Evolutionary conservation across 1,140 invertebrate species (phyloP).

Genomic region (Papilio xuthus): DNA sequence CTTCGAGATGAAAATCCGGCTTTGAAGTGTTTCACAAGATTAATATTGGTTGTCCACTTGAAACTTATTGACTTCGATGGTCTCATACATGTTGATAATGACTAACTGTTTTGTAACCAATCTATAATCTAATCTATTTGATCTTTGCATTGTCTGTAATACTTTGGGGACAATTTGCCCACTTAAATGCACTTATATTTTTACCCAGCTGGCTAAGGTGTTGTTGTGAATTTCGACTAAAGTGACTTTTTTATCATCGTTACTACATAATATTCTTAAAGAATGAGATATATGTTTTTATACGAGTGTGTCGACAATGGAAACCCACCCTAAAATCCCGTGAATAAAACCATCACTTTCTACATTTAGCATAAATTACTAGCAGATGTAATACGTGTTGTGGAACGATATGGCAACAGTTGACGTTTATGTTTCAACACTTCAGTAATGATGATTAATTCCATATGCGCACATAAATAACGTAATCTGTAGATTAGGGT

Average conservation of each 20-base stretch:
- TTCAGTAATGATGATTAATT: slow-evolving; percentile 27
- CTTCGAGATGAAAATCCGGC: slow-evolving; percentile 7
- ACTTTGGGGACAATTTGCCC: neutral
- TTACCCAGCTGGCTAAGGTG: no score
- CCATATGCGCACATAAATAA: neutral
- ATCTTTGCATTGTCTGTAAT: neutral
- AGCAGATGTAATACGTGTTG: neutral
- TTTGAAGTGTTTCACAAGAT: neutral
- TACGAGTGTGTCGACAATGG: no score
- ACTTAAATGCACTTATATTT: no score
- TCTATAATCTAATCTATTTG: neutral
- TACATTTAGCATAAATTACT: neutral
- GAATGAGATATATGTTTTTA: no score
- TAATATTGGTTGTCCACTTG: slow-evolving; percentile 24
- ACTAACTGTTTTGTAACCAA: neutral
- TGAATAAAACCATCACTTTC: slow-evolving; percentile 13
- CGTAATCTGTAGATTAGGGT: slow-evolving; percentile 19
- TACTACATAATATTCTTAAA: no score
- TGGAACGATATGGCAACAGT: slow-evolving; percentile 17
- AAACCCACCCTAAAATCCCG: neutral
- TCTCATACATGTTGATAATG: neutral
- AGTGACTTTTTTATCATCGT: no score
- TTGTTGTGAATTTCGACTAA: no score
- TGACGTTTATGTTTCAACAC: slow-evolving; percentile 24
- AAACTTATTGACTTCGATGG: slow-evolving; percentile 19